These are phyloP conservation scores for Aphidius ervi DNA, from an alignment of 1,140 invertebrate species.

Conservation along the genomic window DNA sequence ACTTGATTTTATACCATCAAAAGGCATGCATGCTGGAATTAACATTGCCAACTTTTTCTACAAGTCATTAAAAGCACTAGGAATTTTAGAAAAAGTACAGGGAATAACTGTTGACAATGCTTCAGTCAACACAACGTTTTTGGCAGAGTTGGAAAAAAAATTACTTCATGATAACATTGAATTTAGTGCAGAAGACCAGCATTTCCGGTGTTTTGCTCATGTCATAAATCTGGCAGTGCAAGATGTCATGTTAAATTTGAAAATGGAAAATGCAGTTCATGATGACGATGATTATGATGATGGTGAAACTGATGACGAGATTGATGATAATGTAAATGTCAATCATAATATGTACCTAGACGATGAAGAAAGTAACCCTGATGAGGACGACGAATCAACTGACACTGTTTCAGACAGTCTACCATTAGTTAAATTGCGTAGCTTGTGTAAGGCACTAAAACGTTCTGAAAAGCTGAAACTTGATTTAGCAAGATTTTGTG, in stretches of 20 bases:
- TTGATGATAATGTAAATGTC: constrained; percentile 4
- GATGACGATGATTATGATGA: constrained; percentile 4
- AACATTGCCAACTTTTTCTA: constrained; percentile 17
- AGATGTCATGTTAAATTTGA: constrained; percentile 26
- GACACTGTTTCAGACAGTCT: neutral
- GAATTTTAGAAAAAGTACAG: constrained; percentile 18
- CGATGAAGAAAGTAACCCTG: too few species aligned
- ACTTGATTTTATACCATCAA: constrained; percentile 22
- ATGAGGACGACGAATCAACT: too few species aligned
- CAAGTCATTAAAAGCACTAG: constrained; percentile 11
- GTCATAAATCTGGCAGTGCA: constrained; percentile 30
- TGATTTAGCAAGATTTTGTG: constrained; percentile 17
- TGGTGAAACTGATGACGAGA: constrained; percentile 7
- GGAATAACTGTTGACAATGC: constrained; percentile 23
- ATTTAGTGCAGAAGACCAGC: constrained; percentile 28
- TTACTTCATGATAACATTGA: constrained; percentile 1
- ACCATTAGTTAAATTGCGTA: constrained; percentile 16
- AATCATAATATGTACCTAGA: neutral
- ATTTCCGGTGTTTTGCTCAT: constrained; percentile 32
- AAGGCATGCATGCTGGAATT: constrained; percentile 19
- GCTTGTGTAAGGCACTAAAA: constrained; percentile 20
- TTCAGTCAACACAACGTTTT: constrained; percentile 20
- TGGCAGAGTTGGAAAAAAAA: constrained; percentile 10
- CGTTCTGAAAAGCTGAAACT: constrained; percentile 16
- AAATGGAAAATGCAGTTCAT: neutral